Base-by-base conservation (phyloP, 2,888 invertebrate genomes). In the Micoletzkya japonica region DNA sequence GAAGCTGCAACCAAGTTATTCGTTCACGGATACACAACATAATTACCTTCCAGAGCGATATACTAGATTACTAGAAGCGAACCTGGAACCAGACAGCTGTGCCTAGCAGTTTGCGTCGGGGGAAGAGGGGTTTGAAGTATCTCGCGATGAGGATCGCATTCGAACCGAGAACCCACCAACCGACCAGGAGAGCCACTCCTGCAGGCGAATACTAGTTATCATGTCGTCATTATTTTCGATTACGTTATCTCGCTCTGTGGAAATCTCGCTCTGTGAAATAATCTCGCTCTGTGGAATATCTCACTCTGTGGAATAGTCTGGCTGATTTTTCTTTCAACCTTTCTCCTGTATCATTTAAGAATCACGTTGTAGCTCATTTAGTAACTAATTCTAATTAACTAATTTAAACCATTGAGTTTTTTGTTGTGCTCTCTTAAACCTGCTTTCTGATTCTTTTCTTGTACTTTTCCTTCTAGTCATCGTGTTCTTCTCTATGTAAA, bases 51-150 rank as follows among this genome's bases (percentile, higher is more conserved):
- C 17, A 54, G 26, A 20, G 54, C 6, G 24, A 54, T 20, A 54
- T 7, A 24, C 30, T 7, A 4, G 14, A 58, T 7, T 32, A 30
- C 17, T 58, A 58, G 34, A 37, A 14, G 14, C 24, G 20, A 14
- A 78, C 76, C 74, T 79, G 79, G 60, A 77, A 80, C 80, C 80
- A 80, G 7, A 80, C 78, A 37, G 78, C 78, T 10, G 78, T 77
- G 37, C 80, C 80, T 3, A 76, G 70, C 17, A 80, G 70, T 54
- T 78, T 78, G 56, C 72, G 73, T 49, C 76, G 49, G 3, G 80
- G 78, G 36, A 78, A 78, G 6, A 80, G 64, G 0, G 80, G 80
- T 69, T 80, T 80, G 72, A 80, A 78, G 70, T 77, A 80, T n/a
- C 80, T 36, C 26, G 78, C 76, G 44, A 80, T 78, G 24, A 80